These are phyloP conservation scores for Apostichopus californicus DNA, from an alignment of 35 echinoderm and acorn worm genomes.

Conservation along the genomic window DNA sequence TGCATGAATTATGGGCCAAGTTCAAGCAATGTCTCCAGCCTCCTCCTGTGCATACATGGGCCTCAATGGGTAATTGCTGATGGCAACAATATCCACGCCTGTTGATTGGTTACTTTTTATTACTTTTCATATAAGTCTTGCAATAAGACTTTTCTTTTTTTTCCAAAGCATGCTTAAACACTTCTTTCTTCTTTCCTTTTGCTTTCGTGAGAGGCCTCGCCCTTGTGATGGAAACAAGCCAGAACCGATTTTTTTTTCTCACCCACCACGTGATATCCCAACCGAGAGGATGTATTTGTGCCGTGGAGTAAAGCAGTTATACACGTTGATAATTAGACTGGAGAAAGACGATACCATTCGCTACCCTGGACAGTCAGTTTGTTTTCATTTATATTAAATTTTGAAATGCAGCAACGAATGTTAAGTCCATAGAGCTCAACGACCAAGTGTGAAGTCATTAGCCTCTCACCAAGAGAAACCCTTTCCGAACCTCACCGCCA, in stretches of 20 bases:
- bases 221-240: conserved; percentile 45
- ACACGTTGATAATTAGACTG: conserved; percentile 57
- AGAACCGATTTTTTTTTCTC: conserved; percentile 40
- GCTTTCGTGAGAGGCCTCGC: conserved; percentile 30
- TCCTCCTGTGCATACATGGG: background rate
- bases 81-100: conserved; percentile 11
- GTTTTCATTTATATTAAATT: conserved; percentile 66
- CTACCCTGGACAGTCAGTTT: conserved; percentile 55
- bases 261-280: conserved; percentile 32
- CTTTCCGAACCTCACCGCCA: conserved; percentile 59
- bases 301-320: conserved; percentile 54
- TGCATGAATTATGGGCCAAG: conserved; percentile 24
- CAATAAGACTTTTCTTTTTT: conserved; percentile 11
- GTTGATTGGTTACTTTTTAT: conserved; percentile 49
- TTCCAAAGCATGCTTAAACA: background rate
- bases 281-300: conserved; percentile 46
- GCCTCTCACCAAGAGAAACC: conserved; percentile 53
- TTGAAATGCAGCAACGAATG: conserved; percentile 59
- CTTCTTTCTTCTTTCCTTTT: background rate
- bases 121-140: conserved; percentile 36
- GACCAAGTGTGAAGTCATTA: conserved; percentile 65
- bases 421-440: conserved; percentile 56
- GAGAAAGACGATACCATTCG: conserved; percentile 49
- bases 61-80: background rate
- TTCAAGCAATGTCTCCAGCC: background rate